These are phyloP conservation scores for Cerceris rybyensis DNA, from an alignment of 2,888 invertebrate genomes.

Conservation along the genomic window DNA sequence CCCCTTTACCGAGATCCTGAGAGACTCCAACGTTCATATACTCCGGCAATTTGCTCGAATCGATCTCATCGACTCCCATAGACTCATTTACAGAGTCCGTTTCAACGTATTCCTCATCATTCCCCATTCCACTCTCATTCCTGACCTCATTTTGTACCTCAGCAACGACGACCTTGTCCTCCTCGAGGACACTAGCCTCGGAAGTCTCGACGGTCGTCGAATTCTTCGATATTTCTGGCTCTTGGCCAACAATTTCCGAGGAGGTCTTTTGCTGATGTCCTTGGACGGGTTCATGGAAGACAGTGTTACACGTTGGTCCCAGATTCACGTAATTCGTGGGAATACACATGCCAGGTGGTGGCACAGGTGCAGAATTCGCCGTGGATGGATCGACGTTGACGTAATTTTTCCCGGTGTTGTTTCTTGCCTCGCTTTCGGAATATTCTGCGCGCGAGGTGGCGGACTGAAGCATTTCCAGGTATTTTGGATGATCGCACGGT, in stretches of 20 bases:
- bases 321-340: conserved; percentile 73
- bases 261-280: conserved; percentile 23
- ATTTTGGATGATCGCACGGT: conserved; percentile 66
- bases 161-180: conserved; percentile 10
- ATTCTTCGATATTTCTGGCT: conserved; percentile 22
- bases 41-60: conserved; percentile 70
- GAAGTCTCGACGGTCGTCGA: conserved; percentile 14
- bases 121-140: not conserved
- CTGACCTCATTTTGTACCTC: conserved; percentile 6
- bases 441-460: conserved; percentile 7
- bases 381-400: conserved; percentile 64
- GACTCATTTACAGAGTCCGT: conserved; percentile 48
- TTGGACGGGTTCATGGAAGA: conserved; percentile 34
- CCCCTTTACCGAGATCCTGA: conserved; percentile 57
- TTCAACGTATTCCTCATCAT: conserved; percentile 55
- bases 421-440: conserved; percentile 28
- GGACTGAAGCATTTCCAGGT: conserved; percentile 62
- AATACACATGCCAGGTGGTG: conserved; percentile 76
- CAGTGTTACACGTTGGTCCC: conserved; percentile 26
- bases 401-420: conserved; percentile 57
- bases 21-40: conserved; percentile 72
- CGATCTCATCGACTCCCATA: conserved; percentile 55
- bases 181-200: not conserved
- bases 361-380: conserved; percentile 57
- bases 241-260: not conserved